Percentiles rank a stretch among this genome's conserved stretches.
These are phyloP conservation scores for Epinephelus coioides DNA, from an alignment of 2,797 vertebrate genomes.

Conservation along the genomic window DNA sequence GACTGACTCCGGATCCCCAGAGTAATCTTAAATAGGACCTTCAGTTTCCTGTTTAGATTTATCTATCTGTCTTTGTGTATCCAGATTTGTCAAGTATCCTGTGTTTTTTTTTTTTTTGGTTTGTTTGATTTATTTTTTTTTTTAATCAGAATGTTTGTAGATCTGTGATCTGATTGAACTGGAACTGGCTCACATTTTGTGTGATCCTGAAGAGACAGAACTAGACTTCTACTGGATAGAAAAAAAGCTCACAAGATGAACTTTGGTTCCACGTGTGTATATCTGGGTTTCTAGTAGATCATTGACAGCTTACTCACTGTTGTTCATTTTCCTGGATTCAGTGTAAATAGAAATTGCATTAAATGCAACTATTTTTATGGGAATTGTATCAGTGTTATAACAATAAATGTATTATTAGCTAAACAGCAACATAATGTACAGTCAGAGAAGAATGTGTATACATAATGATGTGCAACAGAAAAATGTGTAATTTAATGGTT, in stretches of 20 bases:
- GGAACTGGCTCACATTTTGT: neutral
- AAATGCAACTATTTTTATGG: neutral
- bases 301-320: neutral
- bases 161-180: neutral
- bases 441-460: neutral
- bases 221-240: neutral
- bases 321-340: neutral
- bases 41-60: neutral
- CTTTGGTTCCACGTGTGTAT: neutral
- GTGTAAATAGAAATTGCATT: neutral
- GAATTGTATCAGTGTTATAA: neutral
- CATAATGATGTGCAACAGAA: neutral
- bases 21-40: neutral
- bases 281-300: neutral
- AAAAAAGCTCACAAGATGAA: neutral
- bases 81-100: neutral
- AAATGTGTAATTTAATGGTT: neutral
- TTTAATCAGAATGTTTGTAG: too few relatives aligned
- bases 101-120: neutral
- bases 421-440: neutral
- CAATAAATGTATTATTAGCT: neutral
- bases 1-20: neutral
- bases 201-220: neutral
- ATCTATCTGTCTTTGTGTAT: too few relatives aligned
- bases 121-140: too few relatives aligned